Percentiles rank a stretch among this genome's conserved stretches.
These are phyloP conservation scores for Tuberolachnus salignus DNA, from an alignment of 2,888 invertebrate genomes.

Conservation along the genomic window DNA sequence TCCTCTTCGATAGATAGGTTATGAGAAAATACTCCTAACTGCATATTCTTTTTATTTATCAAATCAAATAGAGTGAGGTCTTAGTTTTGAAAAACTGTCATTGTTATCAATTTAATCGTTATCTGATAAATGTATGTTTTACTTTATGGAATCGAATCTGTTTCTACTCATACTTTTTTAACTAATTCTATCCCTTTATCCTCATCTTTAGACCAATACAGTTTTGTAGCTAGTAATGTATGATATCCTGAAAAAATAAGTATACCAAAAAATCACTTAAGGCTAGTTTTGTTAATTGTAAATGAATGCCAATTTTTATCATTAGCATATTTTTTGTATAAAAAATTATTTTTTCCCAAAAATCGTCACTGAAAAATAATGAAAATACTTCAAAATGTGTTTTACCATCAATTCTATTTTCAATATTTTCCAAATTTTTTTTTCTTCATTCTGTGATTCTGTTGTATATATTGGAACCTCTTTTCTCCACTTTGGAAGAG, in stretches of 20 bases:
- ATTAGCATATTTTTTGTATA: conserved; percentile 24
- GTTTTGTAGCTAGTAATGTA: conserved; percentile 28
- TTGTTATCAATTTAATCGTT: conserved; percentile 18
- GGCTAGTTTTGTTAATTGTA: conserved; percentile 32
- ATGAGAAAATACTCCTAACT: conserved; percentile 13
- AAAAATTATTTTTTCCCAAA: conserved; percentile 31
- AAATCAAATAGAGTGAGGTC: conserved; percentile 14
- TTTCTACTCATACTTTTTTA: conserved; percentile 20
- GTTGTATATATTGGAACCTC: neutral
- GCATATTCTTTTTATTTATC: neutral
- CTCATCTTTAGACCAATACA: too few species aligned
- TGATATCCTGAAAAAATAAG: too few species aligned
- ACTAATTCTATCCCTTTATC: conserved; percentile 7
- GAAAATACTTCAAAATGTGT: too few species aligned
- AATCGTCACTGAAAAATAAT: conserved; percentile 24
- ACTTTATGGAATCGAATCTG: conserved; percentile 18
- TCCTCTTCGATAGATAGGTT: conserved; percentile 58
- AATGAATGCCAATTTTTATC: conserved; percentile 32
- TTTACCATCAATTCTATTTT: conserved; percentile 34
- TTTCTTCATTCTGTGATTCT: conserved; percentile 31
- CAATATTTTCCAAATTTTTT: conserved; percentile 22
- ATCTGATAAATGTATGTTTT: conserved; percentile 29
- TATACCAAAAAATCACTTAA: conserved; percentile 23
- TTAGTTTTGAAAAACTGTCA: conserved; percentile 22
- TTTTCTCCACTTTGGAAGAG: conserved; percentile 30